These are phyloP conservation scores for Gryllus bimaculatus DNA, from an alignment of 1,140 invertebrate genomes.

Conservation along the genomic window DNA sequence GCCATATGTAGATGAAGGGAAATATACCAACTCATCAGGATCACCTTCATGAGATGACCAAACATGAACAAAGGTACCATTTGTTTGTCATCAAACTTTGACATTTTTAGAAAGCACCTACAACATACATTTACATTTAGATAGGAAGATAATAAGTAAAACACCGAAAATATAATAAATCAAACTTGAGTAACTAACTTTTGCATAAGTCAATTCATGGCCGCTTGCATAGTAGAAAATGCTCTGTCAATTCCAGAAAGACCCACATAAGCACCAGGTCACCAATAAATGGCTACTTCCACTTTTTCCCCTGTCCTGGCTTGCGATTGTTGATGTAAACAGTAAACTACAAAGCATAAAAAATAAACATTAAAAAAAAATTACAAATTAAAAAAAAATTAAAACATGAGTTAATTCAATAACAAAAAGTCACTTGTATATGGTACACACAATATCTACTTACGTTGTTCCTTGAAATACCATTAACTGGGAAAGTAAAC, in stretches of 20 bases:
- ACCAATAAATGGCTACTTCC: conserved; percentile 82
- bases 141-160: not conserved
- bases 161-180: not conserved
- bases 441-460: conserved; percentile 26
- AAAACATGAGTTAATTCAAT: not conserved
- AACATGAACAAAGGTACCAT: conserved; percentile 70
- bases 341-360: conserved; percentile 57
- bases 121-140: conserved; percentile 13
- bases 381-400: not conserved
- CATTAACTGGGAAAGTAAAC: conserved; percentile 92
- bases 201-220: conserved; percentile 83
- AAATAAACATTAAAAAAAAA: no score
- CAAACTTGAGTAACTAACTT: conserved; percentile 44
- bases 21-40: conserved; percentile 80
- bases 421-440: not conserved
- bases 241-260: conserved; percentile 78
- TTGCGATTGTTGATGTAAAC: conserved; percentile 82
- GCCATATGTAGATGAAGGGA: conserved; percentile 82
- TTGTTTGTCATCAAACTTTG: conserved; percentile 73
- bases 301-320: conserved; percentile 83
- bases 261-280: conserved; percentile 86
- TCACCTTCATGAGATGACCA: conserved; percentile 81
- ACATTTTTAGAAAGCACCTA: conserved; percentile 79
- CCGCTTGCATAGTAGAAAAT: conserved; percentile 88
- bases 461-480: conserved; percentile 82